phyloP scores from a whole-genome alignment of 2,797 vertebrate species.

The Enoplosus armatus region DNA sequence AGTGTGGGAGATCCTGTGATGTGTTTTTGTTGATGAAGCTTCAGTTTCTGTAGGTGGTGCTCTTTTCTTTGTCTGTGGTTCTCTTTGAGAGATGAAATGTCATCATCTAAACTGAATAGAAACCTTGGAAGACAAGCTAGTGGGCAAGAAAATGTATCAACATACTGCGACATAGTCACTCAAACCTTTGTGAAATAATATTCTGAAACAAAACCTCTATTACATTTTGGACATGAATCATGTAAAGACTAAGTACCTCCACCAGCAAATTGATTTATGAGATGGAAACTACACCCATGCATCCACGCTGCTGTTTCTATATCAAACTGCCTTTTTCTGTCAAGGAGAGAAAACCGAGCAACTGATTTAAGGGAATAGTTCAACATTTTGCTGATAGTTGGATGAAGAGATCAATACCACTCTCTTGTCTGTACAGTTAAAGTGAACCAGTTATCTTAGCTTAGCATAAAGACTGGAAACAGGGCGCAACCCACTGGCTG shows the following conservation, averaged over 20 bases:
- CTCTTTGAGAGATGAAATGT: too few relatives aligned
- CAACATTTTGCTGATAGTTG: too few relatives aligned
- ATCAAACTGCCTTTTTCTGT: neutral
- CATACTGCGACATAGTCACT: neutral
- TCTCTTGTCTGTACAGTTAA: too few relatives aligned
- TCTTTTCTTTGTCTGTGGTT: neutral
- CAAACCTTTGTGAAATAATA: neutral
- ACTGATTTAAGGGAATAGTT: neutral
- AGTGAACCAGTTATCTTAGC: too few relatives aligned
- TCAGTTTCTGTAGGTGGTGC: neutral
- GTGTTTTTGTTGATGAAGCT: constrained; percentile 11
- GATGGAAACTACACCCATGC: neutral
- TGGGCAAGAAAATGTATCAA: neutral
- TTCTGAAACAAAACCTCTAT: neutral
- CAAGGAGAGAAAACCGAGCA: neutral
- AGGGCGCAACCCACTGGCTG: too few relatives aligned
- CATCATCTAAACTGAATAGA: constrained; percentile 1
- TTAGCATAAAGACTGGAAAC: too few relatives aligned
- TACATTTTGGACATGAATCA: neutral
- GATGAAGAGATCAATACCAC: neutral
- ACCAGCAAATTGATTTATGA: neutral
- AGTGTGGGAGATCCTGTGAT: neutral
- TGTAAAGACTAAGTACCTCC: neutral
- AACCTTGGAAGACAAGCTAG: neutral
- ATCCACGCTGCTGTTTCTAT: neutral